phyloP scores from a whole-genome alignment of 1,140 invertebrate species.

The Oppia nitens region DNA sequence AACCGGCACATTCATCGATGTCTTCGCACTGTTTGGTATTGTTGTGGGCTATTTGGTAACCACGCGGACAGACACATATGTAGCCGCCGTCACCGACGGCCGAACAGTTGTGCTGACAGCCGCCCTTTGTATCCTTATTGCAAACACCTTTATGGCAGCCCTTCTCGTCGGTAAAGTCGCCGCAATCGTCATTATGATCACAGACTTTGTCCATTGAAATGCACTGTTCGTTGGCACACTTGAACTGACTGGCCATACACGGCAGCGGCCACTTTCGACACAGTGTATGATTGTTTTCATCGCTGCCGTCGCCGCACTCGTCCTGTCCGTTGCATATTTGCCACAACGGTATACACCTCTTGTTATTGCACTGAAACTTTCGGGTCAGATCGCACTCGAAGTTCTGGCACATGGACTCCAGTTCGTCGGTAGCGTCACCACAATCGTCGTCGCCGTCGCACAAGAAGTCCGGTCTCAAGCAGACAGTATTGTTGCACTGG shows the following conservation, averaged over 20 bases:
- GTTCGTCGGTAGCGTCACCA: slow-evolving; percentile 75
- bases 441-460: slow-evolving; percentile 82
- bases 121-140: slow-evolving; percentile 52
- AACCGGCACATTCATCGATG: slow-evolving; percentile 68
- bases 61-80: slow-evolving; percentile 63
- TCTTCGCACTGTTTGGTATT: slow-evolving; percentile 43
- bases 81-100: slow-evolving; percentile 54
- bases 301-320: slow-evolving; percentile 60
- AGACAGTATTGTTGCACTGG: slow-evolving; percentile 64
- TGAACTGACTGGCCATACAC: slow-evolving; percentile 61
- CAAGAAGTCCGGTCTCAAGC: slow-evolving; percentile 59
- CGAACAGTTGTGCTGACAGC: slow-evolving; percentile 72
- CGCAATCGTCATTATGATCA: slow-evolving; percentile 63
- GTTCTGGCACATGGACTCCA: slow-evolving; percentile 43
- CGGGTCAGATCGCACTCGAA: slow-evolving; percentile 22
- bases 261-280: slow-evolving; percentile 45
- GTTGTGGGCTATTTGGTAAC: slow-evolving; percentile 52
- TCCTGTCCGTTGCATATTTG: slow-evolving; percentile 68
- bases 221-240: slow-evolving; percentile 83
- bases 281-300: slow-evolving; percentile 84
- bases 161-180: slow-evolving; percentile 66
- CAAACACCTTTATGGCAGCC: slow-evolving; percentile 68
- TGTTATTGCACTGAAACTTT: slow-evolving; percentile 78
- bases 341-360: slow-evolving; percentile 59
- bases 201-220: slow-evolving; percentile 60